Evolutionary conservation across 2,888 invertebrate species (phyloP), one percentile per base, ranked within the genome.

Genomic region (Eupithecia insigniata): DNA sequence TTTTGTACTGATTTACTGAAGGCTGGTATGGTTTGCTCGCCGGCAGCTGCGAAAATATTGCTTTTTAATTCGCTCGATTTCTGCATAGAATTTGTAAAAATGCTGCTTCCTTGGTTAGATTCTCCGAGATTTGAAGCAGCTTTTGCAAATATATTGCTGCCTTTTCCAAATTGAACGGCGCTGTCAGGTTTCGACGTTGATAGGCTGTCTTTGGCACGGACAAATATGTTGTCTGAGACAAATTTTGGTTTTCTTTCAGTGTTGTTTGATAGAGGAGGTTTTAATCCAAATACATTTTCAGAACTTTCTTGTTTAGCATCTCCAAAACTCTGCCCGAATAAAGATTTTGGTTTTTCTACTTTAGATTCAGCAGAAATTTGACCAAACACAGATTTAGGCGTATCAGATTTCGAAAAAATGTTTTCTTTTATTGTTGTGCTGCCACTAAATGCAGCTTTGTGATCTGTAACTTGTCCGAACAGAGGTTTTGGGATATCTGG

Each of bases 81-180:
- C 66, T 73, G 73, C 67, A 68, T 51, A 69, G 70, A 75, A 55
- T 71, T 71, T 55, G 71, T 46, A 67, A 74, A 74, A 60, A 71
- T 64, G 36, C 28, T 67, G 71, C 70, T 77, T 70, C 77, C 78
- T 64, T 73, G 55, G 66, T 64, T 74, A 36, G 76, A 71, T 61
- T 74, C 68, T n/a, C 60, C 67, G 12, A 64, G 51, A 60, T 76
- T 30, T 55, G 69, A 66, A 67, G 62, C 67, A n/a, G 71, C 69
- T 77, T 85, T 89, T 12, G 83, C 79, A 83, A 92, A 92, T 75
- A 92, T 86, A 77, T 86, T 90, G 36, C 76, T 80, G 55, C 77
- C 76, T 72, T 83, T 84, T 67, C 78, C 83, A 71, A 84, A 84
- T 73, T 83, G 80, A 30, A 43, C 30, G 61, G 78, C 78, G 74